Conservation (phyloP, 2,113 vertebrate genomes). For the Aleadryas rufinucha region DNA sequence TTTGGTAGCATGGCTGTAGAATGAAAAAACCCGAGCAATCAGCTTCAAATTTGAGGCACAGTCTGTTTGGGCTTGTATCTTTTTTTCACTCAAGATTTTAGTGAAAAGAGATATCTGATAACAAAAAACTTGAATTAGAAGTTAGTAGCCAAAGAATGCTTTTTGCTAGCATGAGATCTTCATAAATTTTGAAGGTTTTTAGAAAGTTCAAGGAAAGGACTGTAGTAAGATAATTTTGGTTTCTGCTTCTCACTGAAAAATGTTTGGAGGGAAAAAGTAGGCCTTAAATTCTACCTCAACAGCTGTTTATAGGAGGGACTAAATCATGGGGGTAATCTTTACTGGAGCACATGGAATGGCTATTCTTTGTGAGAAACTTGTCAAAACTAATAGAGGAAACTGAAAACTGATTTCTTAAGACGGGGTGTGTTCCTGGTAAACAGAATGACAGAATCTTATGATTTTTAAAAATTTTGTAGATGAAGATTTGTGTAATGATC, state of each 20-base stretch:
- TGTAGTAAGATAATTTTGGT: background rate
- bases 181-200: background rate
- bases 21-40: rapidly evolving
- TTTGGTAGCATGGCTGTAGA: background rate
- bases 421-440: background rate
- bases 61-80: background rate
- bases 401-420: background rate
- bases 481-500: background rate
- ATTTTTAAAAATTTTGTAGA: background rate
- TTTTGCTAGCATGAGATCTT: background rate
- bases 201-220: background rate
- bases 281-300: background rate
- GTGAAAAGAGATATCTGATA: background rate
- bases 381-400: background rate
- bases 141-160: background rate
- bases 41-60: background rate
- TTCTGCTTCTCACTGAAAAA: background rate
- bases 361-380: background rate
- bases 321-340: background rate
- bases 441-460: background rate
- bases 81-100: background rate
- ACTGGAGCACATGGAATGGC: background rate
- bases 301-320: background rate
- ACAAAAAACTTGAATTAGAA: background rate
- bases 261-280: background rate